Evolutionary conservation across 2,888 invertebrate genomes (phyloP), one percentile per base, ranked within the genome.

Genomic region (Nowickia ferox): DNA sequence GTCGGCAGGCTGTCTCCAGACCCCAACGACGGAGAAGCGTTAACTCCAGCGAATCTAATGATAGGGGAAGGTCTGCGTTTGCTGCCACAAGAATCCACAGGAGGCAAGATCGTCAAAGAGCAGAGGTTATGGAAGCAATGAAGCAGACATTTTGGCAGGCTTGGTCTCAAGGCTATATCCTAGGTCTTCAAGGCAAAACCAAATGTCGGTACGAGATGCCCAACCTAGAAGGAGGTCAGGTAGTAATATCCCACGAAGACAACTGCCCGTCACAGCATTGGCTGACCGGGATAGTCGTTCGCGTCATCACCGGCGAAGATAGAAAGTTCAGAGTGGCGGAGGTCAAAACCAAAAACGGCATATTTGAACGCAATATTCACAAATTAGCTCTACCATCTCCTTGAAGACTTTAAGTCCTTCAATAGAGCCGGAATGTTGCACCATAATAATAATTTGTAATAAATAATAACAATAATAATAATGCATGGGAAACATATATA

Each of bases 1-100:
- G 87, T 9, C 40, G 87, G 10, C 87, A 77, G 87, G 48, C 71
- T 83, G 38, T 48, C 38, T 4, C 15, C 59, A 55, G 72, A 74
- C 48, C 61, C 75, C 66, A 44, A 74, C 66, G 71, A 78, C 44
- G 74, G 72, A 13, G 71, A 83, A 15, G 65, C 72, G 9, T 48
- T 78, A 59, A 78, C n/a, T n/a, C n/a, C n/a, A n/a, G n/a, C n/a
- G n/a, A n/a, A n/a, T n/a, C 59, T 3, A 1, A 51, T 83, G 8
- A 81, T 88, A n/a, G 87, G 87, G 9, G 84, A n/a, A 57, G 69
- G 79, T 19, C 74, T 87, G 30, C 55, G 63, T 65, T 75, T 72
- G 44, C 74, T 77, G 48, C 80, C 75, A 48, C 48, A 30, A 69
- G 69, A 30, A 55, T 55, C 17, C 46, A 53, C 5, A 10, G 74